Percentiles rank a stretch among this genome's conserved stretches.
These are phyloP conservation scores for Eptesicus fuscus DNA, from an alignment of 2,113 vertebrate species.

Conservation along the genomic window DNA sequence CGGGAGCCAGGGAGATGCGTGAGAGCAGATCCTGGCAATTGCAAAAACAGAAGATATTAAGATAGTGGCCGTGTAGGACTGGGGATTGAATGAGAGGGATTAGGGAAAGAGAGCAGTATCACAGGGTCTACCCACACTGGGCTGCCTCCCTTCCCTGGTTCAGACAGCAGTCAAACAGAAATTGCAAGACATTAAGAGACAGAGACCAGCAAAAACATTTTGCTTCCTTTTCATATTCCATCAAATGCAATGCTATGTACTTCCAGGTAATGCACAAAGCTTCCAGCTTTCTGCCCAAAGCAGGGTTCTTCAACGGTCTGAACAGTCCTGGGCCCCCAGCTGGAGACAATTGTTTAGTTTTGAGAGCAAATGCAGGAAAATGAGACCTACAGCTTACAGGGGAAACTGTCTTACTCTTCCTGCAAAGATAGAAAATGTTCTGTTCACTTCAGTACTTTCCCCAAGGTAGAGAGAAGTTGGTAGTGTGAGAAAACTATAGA, in stretches of 20 bases:
- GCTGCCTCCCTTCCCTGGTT: neutral
- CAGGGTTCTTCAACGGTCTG: neutral
- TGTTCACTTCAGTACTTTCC: neutral
- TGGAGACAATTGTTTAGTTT: neutral
- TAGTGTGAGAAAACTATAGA: neutral
- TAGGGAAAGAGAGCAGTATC: neutral
- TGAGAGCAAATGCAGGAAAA: neutral
- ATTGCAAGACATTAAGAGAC: neutral
- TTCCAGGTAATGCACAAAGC: neutral
- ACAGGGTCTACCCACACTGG: neutral
- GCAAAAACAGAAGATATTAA: neutral
- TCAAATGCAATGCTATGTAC: neutral
- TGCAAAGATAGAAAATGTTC: neutral
- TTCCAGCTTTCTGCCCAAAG: neutral
- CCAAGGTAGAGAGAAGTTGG: neutral
- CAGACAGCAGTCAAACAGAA: neutral
- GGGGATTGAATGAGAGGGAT: neutral
- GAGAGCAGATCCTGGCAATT: neutral
- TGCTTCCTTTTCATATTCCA: neutral
- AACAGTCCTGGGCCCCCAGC: neutral
- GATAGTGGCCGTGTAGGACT: neutral
- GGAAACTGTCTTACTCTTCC: neutral
- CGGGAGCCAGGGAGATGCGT: neutral
- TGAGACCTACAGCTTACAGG: neutral
- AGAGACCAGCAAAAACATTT: neutral